A percentile compares a stretch with the other conserved stretches of the same genome.
Conservation (phyloP, 2,113 vertebrate species). For the Speoplatyrhinus poulsoni region DNA sequence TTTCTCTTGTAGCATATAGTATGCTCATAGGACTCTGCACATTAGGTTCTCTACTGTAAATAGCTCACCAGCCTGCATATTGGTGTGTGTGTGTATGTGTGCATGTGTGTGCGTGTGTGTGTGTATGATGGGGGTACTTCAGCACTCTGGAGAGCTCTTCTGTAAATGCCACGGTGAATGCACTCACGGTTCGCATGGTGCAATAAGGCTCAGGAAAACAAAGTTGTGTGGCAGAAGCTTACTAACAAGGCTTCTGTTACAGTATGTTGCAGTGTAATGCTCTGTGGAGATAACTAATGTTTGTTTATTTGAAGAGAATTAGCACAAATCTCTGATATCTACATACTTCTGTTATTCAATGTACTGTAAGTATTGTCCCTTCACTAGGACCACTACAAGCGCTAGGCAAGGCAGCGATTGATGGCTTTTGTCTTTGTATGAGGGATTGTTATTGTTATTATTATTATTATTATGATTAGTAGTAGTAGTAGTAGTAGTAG, state of each 20-base stretch:
- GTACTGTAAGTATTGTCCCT: neutral
- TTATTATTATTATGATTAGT: too few relatives aligned
- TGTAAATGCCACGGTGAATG: constrained; percentile 1
- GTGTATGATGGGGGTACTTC: neutral
- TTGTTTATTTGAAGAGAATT: neutral
- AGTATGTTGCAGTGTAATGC: too few relatives aligned
- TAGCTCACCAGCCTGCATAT: constrained; percentile 42
- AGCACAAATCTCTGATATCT: neutral
- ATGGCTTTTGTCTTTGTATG: neutral
- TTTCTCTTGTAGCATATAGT: constrained; percentile 40
- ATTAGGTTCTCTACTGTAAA: constrained; percentile 40
- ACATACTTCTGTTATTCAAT: neutral
- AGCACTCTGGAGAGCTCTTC: neutral
- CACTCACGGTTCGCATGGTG: constrained; percentile 12
- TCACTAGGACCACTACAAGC: neutral
- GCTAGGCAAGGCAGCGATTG: neutral
- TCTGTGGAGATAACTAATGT: neutral
- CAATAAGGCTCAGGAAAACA: constrained; percentile 16
- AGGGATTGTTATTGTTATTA: neutral
- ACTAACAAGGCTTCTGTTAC: neutral
- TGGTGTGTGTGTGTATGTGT: neutral
- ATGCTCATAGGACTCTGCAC: constrained; percentile 31
- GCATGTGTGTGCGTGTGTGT: neutral
- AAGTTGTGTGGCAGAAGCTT: constrained; percentile 8
- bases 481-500: too few relatives aligned